Evolutionary conservation across 2,113 vertebrate species (phyloP), one percentile per base, ranked within the genome.

Genomic region (Nannospalax galili): DNA sequence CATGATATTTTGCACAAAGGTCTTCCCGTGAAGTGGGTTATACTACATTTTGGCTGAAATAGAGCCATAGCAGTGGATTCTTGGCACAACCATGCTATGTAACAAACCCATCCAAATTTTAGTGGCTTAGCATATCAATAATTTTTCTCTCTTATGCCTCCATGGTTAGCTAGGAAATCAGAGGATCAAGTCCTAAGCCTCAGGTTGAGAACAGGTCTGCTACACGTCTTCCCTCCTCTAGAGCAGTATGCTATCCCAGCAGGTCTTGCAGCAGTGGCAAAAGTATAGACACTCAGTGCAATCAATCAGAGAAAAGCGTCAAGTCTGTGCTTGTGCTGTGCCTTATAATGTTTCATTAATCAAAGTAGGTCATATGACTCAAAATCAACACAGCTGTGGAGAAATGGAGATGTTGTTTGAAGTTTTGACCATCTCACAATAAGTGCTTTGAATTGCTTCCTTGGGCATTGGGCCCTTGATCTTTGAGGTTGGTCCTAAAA

Each of bases 101-200:
- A 84, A 97, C 65, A 91, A 84, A 89, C 5, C 75, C 78, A 40
- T 70, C 30, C 75, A 93, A 32, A 87, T 92, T 74, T 84, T 60
- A 87, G 32, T 92, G 32, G 7, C 58, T 80, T 91, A 15, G 24
- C 30, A 67, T 35, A 62, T 73, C 40, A 62, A 5, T 78, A 85
- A 75, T n/a, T 78, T 77, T 85, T 95, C 35, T 91, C 37, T 45
- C 0, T 65, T 48, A 15, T 32, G 7, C 89, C 35, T 75, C 28
- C 73, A 7, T 88, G 86, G 28, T 81, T 30, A 16, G 5, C n/a
- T 80, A 40, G n/a, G n/a, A 26, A 84, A 72, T 79, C 52, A 81
- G 30, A 56, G 58, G 26, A 48, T 78, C 56, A 35, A 86, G 82
- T 70, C 35, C 72, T 60, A 85, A 88, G 37, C n/a, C 60, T 30